These are phyloP conservation scores for Pterois miles DNA, from an alignment of 2,797 vertebrate genomes.

Conservation along the genomic window DNA sequence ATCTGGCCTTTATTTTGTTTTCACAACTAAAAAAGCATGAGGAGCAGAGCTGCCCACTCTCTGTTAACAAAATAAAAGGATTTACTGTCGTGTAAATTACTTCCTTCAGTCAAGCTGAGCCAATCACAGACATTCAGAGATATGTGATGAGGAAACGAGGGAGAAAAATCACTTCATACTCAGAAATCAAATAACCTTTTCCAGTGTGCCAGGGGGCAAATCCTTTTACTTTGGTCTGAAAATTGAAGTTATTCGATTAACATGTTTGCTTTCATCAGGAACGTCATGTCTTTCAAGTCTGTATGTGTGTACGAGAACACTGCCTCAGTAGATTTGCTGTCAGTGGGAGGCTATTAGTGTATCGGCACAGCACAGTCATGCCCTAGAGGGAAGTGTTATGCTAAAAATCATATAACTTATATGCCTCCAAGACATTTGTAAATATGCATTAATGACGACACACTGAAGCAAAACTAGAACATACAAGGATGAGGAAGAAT, in stretches of 20 bases:
- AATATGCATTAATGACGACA: conserved; percentile 21
- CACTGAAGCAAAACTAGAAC: not conserved
- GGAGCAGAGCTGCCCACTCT: conserved; percentile 16
- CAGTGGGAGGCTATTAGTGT: conserved; percentile 42
- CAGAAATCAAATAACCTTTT: conserved; percentile 63
- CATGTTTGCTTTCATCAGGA: conserved; percentile 62
- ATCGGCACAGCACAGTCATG: conserved; percentile 23
- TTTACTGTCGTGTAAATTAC: conserved; percentile 48
- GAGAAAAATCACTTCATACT: conserved; percentile 57
- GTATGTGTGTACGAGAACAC: not conserved
- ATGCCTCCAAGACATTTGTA: conserved; percentile 32
- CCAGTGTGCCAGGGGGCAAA: conserved; percentile 51
- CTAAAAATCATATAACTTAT: conserved; percentile 32
- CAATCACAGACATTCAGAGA: conserved; percentile 50
- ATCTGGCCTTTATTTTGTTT: conserved; percentile 5
- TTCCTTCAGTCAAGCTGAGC: conserved; percentile 52
- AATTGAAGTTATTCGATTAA: conserved; percentile 68
- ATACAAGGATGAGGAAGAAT: not conserved
- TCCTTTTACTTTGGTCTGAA: conserved; percentile 62
- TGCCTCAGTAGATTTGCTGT: conserved; percentile 23
- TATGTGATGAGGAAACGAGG: conserved; percentile 44
- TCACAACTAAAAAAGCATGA: conserved; percentile 20
- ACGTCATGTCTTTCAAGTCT: conserved; percentile 53
- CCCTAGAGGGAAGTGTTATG: conserved; percentile 18
- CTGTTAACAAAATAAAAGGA: conserved; percentile 39